Evolutionary conservation across 23 tunicate species (phyloP), one percentile per base, ranked within the genome.

Genomic region (Pegea sp.): DNA sequence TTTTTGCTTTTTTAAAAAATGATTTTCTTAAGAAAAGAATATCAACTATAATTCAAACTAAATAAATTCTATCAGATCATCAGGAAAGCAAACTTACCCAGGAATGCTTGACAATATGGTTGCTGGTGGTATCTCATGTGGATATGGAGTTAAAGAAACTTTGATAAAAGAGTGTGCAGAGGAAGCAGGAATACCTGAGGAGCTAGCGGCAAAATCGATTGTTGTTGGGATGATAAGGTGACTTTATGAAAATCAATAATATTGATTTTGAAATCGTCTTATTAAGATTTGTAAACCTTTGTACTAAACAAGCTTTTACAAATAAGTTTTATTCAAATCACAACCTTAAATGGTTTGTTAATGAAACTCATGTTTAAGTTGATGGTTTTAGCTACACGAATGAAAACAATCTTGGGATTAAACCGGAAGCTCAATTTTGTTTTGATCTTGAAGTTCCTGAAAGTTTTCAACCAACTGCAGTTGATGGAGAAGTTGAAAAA

Each of bases 141-240:
- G 98, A n/a, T 28, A 62, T 30, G 68, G 75, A 28, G 58, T 90
- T 21, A 29, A 29, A 26, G 98, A 77, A 48, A 77, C 89, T 4
- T 65, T 90, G 55, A 60, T 91, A 8, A 91, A 78, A 53, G 99
- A 91, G 65, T 73, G 93, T 31, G 38, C 61, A 20, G 99, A 91
- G 49, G 99, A 91, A 63, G 99, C 99, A 5, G 78, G 93, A 7
- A 79, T 91, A 30, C 86, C 92, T 0, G 61, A 58, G 30, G 50
- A 57, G 3, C 13, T 78, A 3, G 93, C 99, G 8, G 49, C 48
- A 26, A 62, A 67, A 30, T 76, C 55, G 11, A 56, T 67, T 42
- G 64, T 84, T 19, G 84, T 68, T 28, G 95, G 95, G 33, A 51
- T 58, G 25, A 68, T 73, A 16, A 72, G 71, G 80, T 64, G 0